Conservation (phyloP, 2,113 vertebrate species). For the Capreolus pygargus region DNA sequence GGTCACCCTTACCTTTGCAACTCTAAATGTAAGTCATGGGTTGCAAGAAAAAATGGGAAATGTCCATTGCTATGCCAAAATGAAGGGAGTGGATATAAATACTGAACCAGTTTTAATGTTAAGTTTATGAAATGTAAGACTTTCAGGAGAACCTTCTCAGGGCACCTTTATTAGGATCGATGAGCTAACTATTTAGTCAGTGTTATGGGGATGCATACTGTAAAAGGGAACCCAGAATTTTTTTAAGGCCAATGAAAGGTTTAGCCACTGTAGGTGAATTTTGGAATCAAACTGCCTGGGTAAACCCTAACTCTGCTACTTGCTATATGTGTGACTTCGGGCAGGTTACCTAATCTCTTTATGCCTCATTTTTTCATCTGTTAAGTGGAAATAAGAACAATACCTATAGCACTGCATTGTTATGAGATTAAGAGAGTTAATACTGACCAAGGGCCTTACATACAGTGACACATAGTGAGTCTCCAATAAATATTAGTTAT, state of each 20-base stretch:
- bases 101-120: not conserved
- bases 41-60: not conserved
- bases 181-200: not conserved
- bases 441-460: not conserved
- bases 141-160: not conserved
- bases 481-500: not conserved
- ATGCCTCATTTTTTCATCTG: conserved; percentile 17
- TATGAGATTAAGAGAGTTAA: not conserved
- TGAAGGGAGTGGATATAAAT: conserved; percentile 32
- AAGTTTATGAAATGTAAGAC: conserved; percentile 22
- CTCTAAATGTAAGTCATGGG: conserved; percentile 17
- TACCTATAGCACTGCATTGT: not conserved
- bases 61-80: not conserved
- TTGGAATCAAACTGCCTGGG: not conserved
- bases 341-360: not conserved
- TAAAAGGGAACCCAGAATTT: conserved; percentile 8
- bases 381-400: not conserved
- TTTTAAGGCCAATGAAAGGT: not conserved
- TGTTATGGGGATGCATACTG: not conserved
- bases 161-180: not conserved
- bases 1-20: conserved; percentile 13
- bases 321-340: not conserved
- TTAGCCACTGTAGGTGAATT: not conserved
- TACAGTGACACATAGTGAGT: not conserved
- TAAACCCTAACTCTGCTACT: not conserved